These are phyloP conservation scores for Amazona vittata DNA, from an alignment of 2,113 vertebrate species.

Conservation along the genomic window DNA sequence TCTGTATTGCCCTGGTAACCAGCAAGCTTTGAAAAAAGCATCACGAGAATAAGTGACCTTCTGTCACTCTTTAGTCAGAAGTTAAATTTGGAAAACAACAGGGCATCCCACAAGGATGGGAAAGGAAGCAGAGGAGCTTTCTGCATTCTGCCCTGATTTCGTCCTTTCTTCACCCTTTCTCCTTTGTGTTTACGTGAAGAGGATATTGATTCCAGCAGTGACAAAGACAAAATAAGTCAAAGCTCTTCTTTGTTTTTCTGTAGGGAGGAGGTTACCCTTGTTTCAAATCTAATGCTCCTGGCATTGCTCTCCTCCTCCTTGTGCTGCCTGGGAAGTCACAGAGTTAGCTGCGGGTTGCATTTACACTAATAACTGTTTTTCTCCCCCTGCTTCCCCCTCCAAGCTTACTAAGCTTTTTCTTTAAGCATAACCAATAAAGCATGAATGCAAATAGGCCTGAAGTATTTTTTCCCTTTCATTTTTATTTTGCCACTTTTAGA, in stretches of 20 bases:
- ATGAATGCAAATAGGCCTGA: not conserved
- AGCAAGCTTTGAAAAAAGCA: not conserved
- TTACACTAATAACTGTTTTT: constrained; percentile 60
- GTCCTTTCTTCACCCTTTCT: not conserved
- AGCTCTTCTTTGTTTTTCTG: not conserved
- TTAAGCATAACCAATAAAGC: constrained; percentile 2
- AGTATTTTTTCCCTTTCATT: not conserved
- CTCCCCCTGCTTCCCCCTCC: not conserved
- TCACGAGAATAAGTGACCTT: not conserved
- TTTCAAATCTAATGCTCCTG: not conserved
- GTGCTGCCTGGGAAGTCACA: constrained; percentile 1
- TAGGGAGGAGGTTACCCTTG: not conserved
- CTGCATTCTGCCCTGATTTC: not conserved
- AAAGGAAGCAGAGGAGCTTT: not conserved
- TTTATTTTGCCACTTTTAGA: constrained; percentile 29
- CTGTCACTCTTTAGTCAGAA: not conserved
- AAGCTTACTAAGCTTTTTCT: constrained; percentile 53
- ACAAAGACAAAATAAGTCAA: not conserved
- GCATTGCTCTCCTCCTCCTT: not conserved
- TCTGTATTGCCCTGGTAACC: not conserved
- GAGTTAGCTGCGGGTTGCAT: constrained; percentile 31
- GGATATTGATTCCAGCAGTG: not conserved
- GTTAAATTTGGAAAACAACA: constrained; percentile 17
- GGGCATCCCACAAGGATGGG: not conserved
- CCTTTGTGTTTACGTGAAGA: not conserved